Conservation (phyloP, 2,888 invertebrate genomes). For the Rhagophthalmus giganteus region DNA sequence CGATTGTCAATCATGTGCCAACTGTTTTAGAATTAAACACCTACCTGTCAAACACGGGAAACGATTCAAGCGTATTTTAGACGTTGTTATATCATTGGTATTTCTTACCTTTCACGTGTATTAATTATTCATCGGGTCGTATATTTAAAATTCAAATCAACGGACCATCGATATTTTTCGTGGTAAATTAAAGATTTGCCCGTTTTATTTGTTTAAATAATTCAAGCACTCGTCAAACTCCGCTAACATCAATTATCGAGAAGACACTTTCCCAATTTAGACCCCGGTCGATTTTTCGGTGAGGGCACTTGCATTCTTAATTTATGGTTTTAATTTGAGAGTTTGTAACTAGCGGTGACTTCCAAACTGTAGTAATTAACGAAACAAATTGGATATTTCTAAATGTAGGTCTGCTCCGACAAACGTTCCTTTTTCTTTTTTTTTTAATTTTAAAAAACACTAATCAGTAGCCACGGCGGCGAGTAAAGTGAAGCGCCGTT, state of each 20-base stretch:
- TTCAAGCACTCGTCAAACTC: too few relatives aligned
- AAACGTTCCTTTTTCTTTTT: slow-evolving; percentile 13
- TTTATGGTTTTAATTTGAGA: slow-evolving; percentile 30
- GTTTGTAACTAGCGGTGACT: slow-evolving; percentile 25
- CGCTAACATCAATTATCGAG: slow-evolving; percentile 13
- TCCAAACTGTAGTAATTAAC: slow-evolving; percentile 27
- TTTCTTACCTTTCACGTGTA: too few relatives aligned
- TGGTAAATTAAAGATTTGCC: too few relatives aligned
- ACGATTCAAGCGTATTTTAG: slow-evolving; percentile 6
- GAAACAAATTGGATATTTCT: slow-evolving; percentile 24
- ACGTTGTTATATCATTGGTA: too few relatives aligned
- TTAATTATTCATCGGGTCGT: too few relatives aligned
- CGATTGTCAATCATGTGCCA: slow-evolving; percentile 12
- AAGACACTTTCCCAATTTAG: slow-evolving; percentile 4
- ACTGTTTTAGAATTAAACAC: slow-evolving; percentile 8
- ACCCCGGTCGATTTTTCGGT: slow-evolving; percentile 17
- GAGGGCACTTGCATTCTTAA: slow-evolving; percentile 21
- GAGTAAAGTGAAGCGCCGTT: not conserved
- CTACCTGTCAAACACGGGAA: slow-evolving; percentile 5
- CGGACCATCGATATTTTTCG: too few relatives aligned
- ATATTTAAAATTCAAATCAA: too few relatives aligned
- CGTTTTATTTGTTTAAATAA: too few relatives aligned
- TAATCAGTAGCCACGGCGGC: not conserved
- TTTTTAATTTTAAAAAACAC: not conserved
- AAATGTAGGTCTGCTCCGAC: slow-evolving; percentile 9